phyloP scores from a whole-genome alignment of 2,797 vertebrate species.

The Tragopan temminckii region DNA sequence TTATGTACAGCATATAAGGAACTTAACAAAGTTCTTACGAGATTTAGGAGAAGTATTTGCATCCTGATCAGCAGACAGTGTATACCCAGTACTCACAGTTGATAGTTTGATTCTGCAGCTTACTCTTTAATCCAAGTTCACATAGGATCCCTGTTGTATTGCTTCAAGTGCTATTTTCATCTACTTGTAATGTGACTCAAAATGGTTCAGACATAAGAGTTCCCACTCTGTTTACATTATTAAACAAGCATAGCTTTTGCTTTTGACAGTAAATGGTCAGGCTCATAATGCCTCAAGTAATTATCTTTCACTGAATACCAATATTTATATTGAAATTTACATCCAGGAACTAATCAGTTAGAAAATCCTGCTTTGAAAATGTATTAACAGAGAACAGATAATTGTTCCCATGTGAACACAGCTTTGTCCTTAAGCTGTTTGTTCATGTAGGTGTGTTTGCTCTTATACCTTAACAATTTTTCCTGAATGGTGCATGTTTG shows the following conservation, averaged over 20 bases:
- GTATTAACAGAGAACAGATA: background rate
- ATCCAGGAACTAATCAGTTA: constrained; percentile 2
- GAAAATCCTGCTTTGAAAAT: constrained; percentile 32
- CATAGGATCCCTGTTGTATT: background rate
- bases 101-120: background rate
- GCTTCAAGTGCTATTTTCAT: constrained; percentile 23
- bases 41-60: background rate
- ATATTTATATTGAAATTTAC: constrained; percentile 57
- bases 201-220: background rate
- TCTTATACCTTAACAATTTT: background rate
- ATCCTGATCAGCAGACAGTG: background rate
- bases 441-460: background rate
- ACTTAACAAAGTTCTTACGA: background rate
- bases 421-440: constrained; percentile 13
- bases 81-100: background rate
- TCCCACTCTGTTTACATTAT: background rate
- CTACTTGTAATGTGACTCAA: background rate
- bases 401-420: background rate
- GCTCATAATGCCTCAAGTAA: constrained; percentile 15
- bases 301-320: constrained; percentile 2
- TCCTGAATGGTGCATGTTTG: background rate
- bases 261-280: constrained; percentile 42
- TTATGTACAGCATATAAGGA: background rate
- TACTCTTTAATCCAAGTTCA: background rate
- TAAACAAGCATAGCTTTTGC: constrained; percentile 1